These are phyloP conservation scores for Gobiocypris rarus DNA, from an alignment of 2,113 vertebrate species.

Conservation along the genomic window DNA sequence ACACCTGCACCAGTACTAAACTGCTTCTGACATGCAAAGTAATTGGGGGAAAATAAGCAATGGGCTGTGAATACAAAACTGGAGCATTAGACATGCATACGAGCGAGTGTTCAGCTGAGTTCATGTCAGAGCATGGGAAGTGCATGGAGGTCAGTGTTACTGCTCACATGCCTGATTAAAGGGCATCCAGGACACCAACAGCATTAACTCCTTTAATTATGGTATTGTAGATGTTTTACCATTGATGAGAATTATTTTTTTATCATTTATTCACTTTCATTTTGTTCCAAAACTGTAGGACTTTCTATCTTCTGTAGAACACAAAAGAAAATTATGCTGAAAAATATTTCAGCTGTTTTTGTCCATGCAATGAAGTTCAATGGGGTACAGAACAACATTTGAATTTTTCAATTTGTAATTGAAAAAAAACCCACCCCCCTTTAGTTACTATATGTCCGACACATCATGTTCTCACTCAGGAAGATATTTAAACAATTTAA, in stretches of 20 bases:
- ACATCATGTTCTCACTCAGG: no score
- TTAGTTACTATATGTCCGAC: no score
- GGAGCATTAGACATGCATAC: neutral
- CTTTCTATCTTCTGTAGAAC: no score
- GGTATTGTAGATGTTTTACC: neutral
- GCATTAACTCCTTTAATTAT: neutral
- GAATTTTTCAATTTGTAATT: no score
- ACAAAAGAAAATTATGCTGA: no score
- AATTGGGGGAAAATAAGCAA: constrained; percentile 9
- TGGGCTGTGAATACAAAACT: constrained; percentile 34
- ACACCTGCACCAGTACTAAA: constrained; percentile 14
- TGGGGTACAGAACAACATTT: no score
- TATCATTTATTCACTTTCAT: neutral
- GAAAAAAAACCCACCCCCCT: no score
- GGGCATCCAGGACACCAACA: neutral
- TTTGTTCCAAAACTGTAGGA: neutral
- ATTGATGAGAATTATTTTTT: no score
- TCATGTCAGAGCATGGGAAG: neutral
- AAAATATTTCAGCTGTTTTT: no score
- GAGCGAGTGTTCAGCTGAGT: neutral
- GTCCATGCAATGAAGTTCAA: no score
- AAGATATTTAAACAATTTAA: no score
- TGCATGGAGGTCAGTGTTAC: neutral
- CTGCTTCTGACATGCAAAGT: constrained; percentile 38
- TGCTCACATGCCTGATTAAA: neutral